phyloP scores from a whole-genome alignment of 2,797 vertebrate species.

The Dendrocincla fuliginosa region DNA sequence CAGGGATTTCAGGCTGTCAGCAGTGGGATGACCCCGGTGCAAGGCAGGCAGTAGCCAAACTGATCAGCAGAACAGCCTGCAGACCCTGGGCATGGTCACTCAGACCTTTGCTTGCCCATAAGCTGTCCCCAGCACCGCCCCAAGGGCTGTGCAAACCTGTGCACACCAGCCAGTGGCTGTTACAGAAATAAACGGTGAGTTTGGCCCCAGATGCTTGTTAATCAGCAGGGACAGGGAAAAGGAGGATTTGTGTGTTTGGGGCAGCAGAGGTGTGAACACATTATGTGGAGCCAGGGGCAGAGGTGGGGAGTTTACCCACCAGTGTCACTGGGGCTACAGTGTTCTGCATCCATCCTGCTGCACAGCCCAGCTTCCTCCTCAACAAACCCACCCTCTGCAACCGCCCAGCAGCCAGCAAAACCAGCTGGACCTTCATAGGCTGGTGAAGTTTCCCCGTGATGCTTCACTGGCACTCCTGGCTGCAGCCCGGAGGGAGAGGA shows the following conservation, averaged over 20 bases:
- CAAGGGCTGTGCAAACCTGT: neutral
- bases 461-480: neutral
- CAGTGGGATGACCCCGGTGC: rapidly evolving
- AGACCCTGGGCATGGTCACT: neutral
- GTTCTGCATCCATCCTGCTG: neutral
- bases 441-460: neutral
- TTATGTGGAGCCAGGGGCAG: neutral
- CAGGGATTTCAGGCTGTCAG: neutral
- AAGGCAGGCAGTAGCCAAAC: neutral
- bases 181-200: neutral
- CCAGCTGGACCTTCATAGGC: neutral
- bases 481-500: rapidly evolving
- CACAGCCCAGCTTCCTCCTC: neutral
- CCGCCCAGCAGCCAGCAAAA: neutral
- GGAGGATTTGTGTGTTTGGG: neutral
- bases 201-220: too few species aligned
- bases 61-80: neutral
- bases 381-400: neutral
- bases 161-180: neutral
- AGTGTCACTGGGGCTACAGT: neutral
- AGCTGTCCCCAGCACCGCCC: neutral
- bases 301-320: neutral
- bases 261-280: neutral
- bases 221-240: neutral
- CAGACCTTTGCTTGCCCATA: rapidly evolving